phyloP scores from a whole-genome alignment of 1,140 invertebrate genomes.

The Gryllus bimaculatus region DNA sequence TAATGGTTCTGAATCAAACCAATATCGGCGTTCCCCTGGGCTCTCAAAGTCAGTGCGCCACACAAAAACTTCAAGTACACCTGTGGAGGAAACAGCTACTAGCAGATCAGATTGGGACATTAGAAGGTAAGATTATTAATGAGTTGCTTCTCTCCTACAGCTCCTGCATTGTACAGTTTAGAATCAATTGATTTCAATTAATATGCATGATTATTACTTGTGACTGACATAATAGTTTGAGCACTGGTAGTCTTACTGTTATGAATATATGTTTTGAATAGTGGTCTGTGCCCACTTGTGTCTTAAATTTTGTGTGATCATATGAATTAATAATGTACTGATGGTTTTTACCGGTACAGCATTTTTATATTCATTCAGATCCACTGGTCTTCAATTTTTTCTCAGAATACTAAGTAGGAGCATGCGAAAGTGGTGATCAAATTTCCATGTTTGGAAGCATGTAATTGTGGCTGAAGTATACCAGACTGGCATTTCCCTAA shows the following conservation, averaged over 20 bases:
- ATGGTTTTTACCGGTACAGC: background rate
- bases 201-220: background rate
- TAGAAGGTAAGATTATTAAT: constrained; percentile 20
- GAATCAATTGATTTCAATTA: constrained; percentile 6
- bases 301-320: background rate
- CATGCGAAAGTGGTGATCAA: background rate
- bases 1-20: constrained; percentile 24
- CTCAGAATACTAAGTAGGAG: background rate
- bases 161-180: constrained; percentile 4
- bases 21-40: constrained; percentile 32
- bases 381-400: background rate
- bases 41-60: constrained; percentile 37
- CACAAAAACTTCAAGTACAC: constrained; percentile 44
- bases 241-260: background rate
- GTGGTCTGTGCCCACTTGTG: background rate
- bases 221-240: constrained; percentile 5
- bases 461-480: too few species aligned
- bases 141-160: background rate
- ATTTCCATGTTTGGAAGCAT: background rate
- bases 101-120: constrained; percentile 33
- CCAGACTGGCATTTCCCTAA: background rate
- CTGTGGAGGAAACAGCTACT: constrained; percentile 38
- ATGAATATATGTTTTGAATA: background rate
- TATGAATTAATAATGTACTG: background rate
- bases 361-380: background rate